Conservation (phyloP, 2,113 vertebrate species). For the Sander vitreus region DNA sequence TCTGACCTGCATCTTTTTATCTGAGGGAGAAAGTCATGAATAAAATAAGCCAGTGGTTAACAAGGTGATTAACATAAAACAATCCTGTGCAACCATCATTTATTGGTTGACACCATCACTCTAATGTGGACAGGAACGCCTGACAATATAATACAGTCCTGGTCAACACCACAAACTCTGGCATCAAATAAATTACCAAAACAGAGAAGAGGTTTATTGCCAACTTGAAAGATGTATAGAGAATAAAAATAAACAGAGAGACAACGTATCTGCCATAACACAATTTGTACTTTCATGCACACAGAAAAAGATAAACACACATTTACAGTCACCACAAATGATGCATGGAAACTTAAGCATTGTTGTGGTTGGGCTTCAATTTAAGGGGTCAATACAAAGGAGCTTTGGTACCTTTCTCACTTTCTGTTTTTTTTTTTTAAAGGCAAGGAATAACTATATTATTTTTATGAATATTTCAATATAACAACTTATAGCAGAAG, state of each 20-base stretch:
- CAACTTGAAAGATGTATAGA: too few relatives aligned
- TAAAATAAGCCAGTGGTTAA: background rate
- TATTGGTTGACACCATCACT: too few relatives aligned
- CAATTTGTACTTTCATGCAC: too few relatives aligned
- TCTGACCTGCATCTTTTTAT: background rate
- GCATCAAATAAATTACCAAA: background rate
- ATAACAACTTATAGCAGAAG: too few relatives aligned
- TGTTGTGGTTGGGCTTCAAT: slow-evolving; percentile 23
- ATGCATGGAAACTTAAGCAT: slow-evolving; percentile 39
- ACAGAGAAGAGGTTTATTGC: background rate
- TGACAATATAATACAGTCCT: background rate
- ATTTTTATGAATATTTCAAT: background rate
- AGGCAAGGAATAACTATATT: too few relatives aligned
- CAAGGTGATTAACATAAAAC: background rate
- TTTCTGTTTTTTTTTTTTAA: background rate
- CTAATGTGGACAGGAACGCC: background rate
- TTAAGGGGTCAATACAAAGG: background rate
- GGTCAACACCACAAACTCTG: background rate
- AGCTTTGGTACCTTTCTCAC: background rate
- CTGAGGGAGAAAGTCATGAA: background rate
- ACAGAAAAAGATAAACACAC: background rate
- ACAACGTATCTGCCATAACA: too few relatives aligned
- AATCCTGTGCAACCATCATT: too few relatives aligned
- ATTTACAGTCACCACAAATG: background rate
- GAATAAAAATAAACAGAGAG: too few relatives aligned